Evolutionary conservation across 2,797 vertebrate genomes (phyloP).

Genomic region (Babyrousa celebensis): DNA sequence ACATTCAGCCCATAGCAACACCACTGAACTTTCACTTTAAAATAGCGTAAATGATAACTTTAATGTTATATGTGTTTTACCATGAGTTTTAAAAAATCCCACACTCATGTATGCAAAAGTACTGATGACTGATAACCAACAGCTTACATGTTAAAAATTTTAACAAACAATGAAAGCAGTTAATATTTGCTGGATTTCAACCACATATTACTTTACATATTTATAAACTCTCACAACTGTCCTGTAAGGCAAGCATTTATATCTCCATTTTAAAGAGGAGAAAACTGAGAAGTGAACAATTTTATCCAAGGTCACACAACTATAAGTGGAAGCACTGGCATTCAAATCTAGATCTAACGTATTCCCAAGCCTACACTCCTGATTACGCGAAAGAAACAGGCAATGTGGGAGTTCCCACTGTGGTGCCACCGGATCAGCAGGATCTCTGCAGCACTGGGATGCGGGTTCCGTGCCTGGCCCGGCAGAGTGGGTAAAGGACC

Average conservation of each 20-base stretch:
- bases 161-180: slow-evolving; percentile 8
- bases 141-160: background rate
- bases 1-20: background rate
- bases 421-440: no score
- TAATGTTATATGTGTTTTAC: slow-evolving; percentile 5
- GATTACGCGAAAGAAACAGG: background rate
- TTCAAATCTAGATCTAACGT: background rate
- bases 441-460: no score
- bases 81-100: background rate
- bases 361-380: background rate
- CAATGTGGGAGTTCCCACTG: no score
- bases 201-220: background rate
- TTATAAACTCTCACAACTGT: background rate
- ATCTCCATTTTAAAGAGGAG: slow-evolving; percentile 34
- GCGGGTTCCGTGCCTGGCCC: no score
- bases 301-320: slow-evolving; percentile 7
- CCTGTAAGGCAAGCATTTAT: background rate
- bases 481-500: no score
- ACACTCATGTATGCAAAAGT: background rate
- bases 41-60: slow-evolving; percentile 34
- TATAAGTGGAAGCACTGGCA: background rate
- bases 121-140: background rate
- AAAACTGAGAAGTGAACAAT: background rate
- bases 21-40: slow-evolving; percentile 26
- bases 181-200: slow-evolving; percentile 39